Percentiles rank a stretch among this genome's conserved stretches.
phyloP scores from a whole-genome alignment of 1,140 invertebrate species.

The Drosophila auraria region DNA sequence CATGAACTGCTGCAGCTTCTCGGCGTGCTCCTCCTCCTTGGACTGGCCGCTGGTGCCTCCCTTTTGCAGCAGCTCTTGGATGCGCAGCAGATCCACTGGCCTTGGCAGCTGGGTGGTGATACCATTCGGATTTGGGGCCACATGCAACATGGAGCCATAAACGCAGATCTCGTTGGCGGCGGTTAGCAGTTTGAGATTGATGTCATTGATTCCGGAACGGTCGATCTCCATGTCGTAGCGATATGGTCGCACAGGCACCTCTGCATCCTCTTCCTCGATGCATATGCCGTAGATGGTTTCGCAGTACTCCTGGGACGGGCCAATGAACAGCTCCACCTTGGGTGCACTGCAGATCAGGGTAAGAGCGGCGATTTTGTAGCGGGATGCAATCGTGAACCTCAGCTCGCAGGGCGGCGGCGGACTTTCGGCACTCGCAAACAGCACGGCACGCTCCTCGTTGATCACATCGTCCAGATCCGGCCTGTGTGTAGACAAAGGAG shows the following conservation, averaged over 20 bases:
- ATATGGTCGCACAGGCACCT: conserved; percentile 62
- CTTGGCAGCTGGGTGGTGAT: conserved; percentile 73
- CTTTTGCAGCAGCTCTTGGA: conserved; percentile 67
- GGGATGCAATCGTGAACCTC: conserved; percentile 43
- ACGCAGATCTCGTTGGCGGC: conserved; percentile 69
- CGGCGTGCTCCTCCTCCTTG: conserved; percentile 38
- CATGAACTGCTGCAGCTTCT: conserved; percentile 68
- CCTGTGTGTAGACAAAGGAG: conserved; percentile 44
- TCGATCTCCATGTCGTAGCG: conserved; percentile 81
- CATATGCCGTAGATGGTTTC: conserved; percentile 70
- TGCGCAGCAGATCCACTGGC: conserved; percentile 57
- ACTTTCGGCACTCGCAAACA: conserved; percentile 49
- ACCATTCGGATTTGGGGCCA: conserved; percentile 79
- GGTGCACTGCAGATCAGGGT: conserved; percentile 71
- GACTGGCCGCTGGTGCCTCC: conserved; percentile 21
- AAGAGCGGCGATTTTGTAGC: conserved; percentile 73
- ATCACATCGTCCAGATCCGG: conserved; percentile 68
- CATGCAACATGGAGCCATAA: conserved; percentile 70
- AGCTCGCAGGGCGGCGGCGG: conserved; percentile 58
- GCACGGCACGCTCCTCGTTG: conserved; percentile 61
- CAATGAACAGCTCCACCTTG: conserved; percentile 76
- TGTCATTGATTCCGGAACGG: conserved; percentile 69
- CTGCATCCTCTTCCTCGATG: conserved; percentile 65
- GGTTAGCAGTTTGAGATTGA: conserved; percentile 68
- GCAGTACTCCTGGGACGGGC: conserved; percentile 68